Percentiles rank a stretch among this genome's conserved stretches.
phyloP scores from a whole-genome alignment of 2,888 invertebrate genomes.

The Heliconius hortense region DNA sequence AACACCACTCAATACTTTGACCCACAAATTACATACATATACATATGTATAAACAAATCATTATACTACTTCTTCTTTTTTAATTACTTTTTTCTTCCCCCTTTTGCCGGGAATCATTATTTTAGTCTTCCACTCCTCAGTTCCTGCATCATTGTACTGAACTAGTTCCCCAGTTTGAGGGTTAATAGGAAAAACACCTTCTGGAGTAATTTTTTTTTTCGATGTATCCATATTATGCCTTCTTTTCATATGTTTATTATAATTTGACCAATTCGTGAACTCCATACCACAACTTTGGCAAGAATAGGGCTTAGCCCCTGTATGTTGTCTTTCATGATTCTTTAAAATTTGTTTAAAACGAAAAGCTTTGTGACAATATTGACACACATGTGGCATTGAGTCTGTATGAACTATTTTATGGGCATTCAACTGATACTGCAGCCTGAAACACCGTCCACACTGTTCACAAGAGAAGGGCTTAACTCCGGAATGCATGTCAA shows the following conservation, averaged over 20 bases:
- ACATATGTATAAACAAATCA: slow-evolving; percentile 3
- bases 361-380: slow-evolving; percentile 88
- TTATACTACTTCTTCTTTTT: slow-evolving; percentile 52
- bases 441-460: slow-evolving; percentile 77
- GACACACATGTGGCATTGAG: slow-evolving; percentile 89
- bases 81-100: slow-evolving; percentile 67
- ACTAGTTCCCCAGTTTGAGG: slow-evolving; percentile 72
- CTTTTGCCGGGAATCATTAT: slow-evolving; percentile 72
- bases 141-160: slow-evolving; percentile 61
- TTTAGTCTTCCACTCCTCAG: slow-evolving; percentile 72
- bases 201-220: slow-evolving; percentile 80
- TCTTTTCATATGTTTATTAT: slow-evolving; percentile 91
- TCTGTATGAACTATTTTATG: slow-evolving; percentile 90
- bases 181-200: slow-evolving; percentile 73
- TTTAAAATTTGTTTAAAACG: slow-evolving; percentile 88
- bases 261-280: slow-evolving; percentile 92
- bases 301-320: slow-evolving; percentile 87
- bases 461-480: slow-evolving; percentile 74
- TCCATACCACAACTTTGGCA: slow-evolving; percentile 87
- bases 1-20: not conserved
- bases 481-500: slow-evolving; percentile 71
- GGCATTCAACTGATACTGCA: slow-evolving; percentile 87
- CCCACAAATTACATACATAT: not conserved
- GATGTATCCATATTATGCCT: slow-evolving; percentile 83
- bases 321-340: slow-evolving; percentile 88